Base-by-base conservation (phyloP, 2,797 vertebrate species). In the Threskiornis aethiopicus region DNA sequence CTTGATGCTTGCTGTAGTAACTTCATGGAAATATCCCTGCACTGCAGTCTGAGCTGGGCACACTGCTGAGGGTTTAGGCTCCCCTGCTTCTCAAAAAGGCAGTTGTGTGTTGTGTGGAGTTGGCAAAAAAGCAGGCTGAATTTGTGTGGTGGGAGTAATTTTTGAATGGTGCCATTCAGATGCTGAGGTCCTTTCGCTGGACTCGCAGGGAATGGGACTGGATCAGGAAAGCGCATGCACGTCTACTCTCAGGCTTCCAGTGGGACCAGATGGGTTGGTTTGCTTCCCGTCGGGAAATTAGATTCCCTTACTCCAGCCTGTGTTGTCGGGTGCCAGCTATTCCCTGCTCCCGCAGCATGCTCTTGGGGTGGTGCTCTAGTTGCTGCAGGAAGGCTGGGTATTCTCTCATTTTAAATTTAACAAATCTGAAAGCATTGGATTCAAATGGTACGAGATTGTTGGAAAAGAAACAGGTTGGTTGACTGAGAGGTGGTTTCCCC, bases 201-300 rank as follows among this genome's bases (percentile, higher is more conserved):
- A 44, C 26, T 92, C 0, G 0, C 4, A 5, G 41, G 28, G 62
- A 14, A 5, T 52, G 69, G 75, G 44, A 62, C n/a, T 54, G 41
- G 39, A 51, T 62, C 24, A 49, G 76, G 51, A 49, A 33, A 41
- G 71, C 82, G 26, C 14, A 0, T 29, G 20, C 10, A 0, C 2
- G 6, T 65, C 72, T 54, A 3, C 35, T 67, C 49, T 44, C 28
- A 28, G 67, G 28, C 31, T 59, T 49, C 44, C 51, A 16, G 67
- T 37, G 58, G 54, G 77, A 78, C 70, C 42, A 65, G 57, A 21
- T 42, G 26, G 55, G 22, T 79, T 86, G 62, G 41, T 81, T 76
- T 93, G 37, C 54, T 82, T 88, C 42, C 29, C 61, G 7, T 2
- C 1, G 1, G 58, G 61, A 86, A 84, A 75, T 19, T 5, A 25